Base-by-base conservation (phyloP, 2,797 vertebrate species). In the Otolemur crassicaudatus region DNA sequence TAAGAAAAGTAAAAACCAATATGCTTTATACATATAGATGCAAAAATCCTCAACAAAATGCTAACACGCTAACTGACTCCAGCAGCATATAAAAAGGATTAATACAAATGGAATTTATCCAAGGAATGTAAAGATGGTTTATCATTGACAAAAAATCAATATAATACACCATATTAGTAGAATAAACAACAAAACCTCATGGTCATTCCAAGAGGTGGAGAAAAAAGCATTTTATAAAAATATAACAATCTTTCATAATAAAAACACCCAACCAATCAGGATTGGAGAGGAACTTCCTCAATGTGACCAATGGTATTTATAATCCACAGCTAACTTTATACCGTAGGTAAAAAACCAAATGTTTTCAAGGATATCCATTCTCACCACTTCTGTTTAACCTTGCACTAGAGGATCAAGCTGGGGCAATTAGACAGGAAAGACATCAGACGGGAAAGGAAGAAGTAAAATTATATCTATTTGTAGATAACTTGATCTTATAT, bases 141-240 rank as follows among this genome's bases (percentile, higher is more conserved):
- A 63, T 34, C n/a, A 87, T 60, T 60, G 9, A 86, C 67, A 95
- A 90, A 87, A 34, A n/a, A 79, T 37, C 61, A 90, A 4, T 43
- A 65, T 77, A 25, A 56, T 56, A 40, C 31, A 58, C 5, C 27
- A 65, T 75, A 82, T 67, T 75, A 81, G 65, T 7, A 65, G 29
- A 76, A 61, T 61, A 43, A 63, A 40, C 23, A 72, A 60, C 19
- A 92, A 40, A 88, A 23, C 19, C 5, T 46, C 22, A 56, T 3
- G 9, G 34, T 88, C 40, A 63, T 76, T 63, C 88, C 29, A 80
- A 91, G 37, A 76, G 12, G 63, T 43, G 2, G 22, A 94, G 40
- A 75, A 80, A 82, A 88, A 84, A 76, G 2, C 5, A 63, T 88
- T 88, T 76, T 61, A 77, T 5, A 73, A 91, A 91, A 91, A 88